These are phyloP conservation scores for Thysanoteuthis rhombus DNA, from an alignment of 2,888 invertebrate species.

Conservation along the genomic window DNA sequence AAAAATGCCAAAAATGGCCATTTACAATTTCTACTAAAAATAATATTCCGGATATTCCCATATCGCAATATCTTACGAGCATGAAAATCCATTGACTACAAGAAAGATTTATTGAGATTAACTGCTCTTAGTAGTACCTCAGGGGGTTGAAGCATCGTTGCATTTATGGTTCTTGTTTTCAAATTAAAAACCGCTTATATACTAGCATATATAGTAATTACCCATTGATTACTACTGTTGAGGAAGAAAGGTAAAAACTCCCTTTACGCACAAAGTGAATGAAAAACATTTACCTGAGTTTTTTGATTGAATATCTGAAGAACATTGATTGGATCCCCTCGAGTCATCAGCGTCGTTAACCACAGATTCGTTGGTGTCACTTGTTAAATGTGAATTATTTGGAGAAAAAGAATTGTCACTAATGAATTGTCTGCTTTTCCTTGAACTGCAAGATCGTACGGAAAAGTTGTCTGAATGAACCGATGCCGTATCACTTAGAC, in stretches of 20 bases:
- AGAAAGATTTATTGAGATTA: too few species aligned
- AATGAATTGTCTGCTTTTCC: background rate
- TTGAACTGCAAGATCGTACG: background rate
- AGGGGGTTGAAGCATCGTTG: too few species aligned
- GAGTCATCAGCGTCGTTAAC: background rate
- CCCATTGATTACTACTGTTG: background rate
- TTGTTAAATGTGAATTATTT: background rate
- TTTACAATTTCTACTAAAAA: too few species aligned
- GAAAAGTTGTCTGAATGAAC: constrained; percentile 16
- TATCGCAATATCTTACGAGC: too few species aligned
- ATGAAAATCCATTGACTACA: too few species aligned
- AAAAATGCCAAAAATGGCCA: too few species aligned
- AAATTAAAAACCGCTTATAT: too few species aligned
- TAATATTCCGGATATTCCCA: too few species aligned
- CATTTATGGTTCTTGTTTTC: too few species aligned
- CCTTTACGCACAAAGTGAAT: background rate
- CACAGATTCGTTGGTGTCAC: background rate
- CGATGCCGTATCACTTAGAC: constrained; percentile 19
- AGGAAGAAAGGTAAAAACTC: background rate
- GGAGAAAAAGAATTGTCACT: background rate
- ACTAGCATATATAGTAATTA: too few species aligned
- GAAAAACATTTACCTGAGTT: constrained; percentile 1
- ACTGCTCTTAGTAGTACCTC: too few species aligned
- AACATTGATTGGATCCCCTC: background rate
- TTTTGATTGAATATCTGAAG: background rate